Evolutionary conservation across 2,888 invertebrate species (phyloP), one percentile per base, ranked within the genome.

Genomic region (Auanema freiburgensis): DNA sequence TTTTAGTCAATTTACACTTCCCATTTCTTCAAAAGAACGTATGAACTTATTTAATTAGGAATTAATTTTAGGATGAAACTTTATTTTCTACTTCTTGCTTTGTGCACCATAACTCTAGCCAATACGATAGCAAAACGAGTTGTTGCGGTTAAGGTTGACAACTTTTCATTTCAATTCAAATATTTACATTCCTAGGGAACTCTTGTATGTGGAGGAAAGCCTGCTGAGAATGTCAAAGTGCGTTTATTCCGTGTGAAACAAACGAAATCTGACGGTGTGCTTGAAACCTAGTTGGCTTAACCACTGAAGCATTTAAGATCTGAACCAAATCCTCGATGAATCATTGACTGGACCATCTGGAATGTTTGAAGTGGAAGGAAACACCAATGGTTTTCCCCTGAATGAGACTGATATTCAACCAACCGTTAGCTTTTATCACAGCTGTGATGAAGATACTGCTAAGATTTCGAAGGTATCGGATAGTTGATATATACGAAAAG

Each of bases 361-460:
- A 60, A 71, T 73, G 71, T 75, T 75, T 69, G 68, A 71, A 46
- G 52, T 75, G 0, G 75, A 75, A 55, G 75, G 75, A 51, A 75
- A 73, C 41, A 75, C 60, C 6, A 60, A 60, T 33, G 60, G 74
- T 53, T 75, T 75, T 58, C 70, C 72, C 24, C 51, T 75, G 43
- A 73, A 72, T 51, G 75, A 75, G 55, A 73, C 72, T 18, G 67
- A 71, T 3, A 65, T 75, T 25, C 24, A 24, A 2, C 70, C 70
- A 42, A 68, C 69, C 4, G 50, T 75, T 16, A 58, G 71, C 1
- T 66, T 75, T 61, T 75, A 73, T 25, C 75, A 75, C 51, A 58
- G 65, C 21, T 75, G 75, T 55, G 75, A 75, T 52, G 71, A 70
- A 49, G 72, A 73, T 46, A 63, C 70, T 24, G 65, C 65, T 46